Base-by-base conservation (phyloP, 2,113 vertebrate species). In the Thalassoma bifasciatum region DNA sequence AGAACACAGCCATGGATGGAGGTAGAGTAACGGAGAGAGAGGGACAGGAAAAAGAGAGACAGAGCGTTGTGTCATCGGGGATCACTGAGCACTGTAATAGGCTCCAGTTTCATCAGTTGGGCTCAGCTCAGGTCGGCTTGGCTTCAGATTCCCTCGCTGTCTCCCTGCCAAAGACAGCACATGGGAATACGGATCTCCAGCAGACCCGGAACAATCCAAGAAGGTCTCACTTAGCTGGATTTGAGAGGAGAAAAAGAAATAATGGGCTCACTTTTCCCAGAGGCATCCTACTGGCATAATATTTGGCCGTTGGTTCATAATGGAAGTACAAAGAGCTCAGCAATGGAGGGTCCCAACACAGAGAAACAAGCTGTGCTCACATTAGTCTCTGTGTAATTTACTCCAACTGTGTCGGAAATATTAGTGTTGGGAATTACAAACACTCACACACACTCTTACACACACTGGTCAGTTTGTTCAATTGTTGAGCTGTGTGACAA, bases 1-100 rank as follows among this genome's bases (percentile, higher is more conserved):
- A 51, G 62, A 86, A 77, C 66, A 78, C 14, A 53, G 34, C 0
- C 23, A 61, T 54, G 50, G 37, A 72, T 64, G 49, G 66, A 30
- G 30, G 56, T 56, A 66, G 59, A 75, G 36, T 10, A 34, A 52
- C 58, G 65, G 22, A 66, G n/a, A 50, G 26, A 57, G 56, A 64
- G 40, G 52, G 40, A 59, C 16, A 59, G 34, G 38, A 22, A 59
- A n/a, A 63, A 63, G 61, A 61, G 74, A 79, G 59, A 62, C 42
- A 26, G 67, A 72, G 56, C 49, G 26, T 30, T 24, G 52, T 88
- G 88, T 86, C 82, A 84, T 77, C 72, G 50, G 72, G 92, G 93
- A 93, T 93, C 91, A 91, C 76, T 90, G 86, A 91, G 66, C 90
- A 83, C 81, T 88, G 80, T 89, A 92, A 92, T 92, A 84, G 83